Evolutionary conservation across 2,888 invertebrate species (phyloP).

Genomic region (Apodemia zela): DNA sequence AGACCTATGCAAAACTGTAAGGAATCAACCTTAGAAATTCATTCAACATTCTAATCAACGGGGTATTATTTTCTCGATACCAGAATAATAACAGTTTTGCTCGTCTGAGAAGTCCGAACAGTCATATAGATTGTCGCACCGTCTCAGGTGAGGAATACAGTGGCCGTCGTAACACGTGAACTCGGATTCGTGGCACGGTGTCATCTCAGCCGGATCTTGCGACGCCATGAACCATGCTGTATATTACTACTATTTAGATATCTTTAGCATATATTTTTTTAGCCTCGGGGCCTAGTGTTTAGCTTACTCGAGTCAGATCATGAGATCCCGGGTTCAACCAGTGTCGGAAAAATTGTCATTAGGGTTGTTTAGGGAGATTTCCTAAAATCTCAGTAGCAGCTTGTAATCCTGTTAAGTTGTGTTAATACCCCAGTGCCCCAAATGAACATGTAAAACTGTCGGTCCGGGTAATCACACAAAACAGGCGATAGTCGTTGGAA

Average conservation of each 20-base stretch:
- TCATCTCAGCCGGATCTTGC: slow-evolving; percentile 47
- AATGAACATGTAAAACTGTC: too few relatives aligned
- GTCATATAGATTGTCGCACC: slow-evolving; percentile 95
- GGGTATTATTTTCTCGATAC: slow-evolving; percentile 52
- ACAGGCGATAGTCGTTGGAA: too few relatives aligned
- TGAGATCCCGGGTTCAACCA: not conserved
- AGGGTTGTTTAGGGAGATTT: not conserved
- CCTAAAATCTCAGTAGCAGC: too few relatives aligned
- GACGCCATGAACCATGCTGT: slow-evolving; percentile 63
- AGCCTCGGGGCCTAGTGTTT: not conserved
- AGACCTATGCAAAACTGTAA: slow-evolving; percentile 22
- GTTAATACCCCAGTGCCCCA: too few relatives aligned
- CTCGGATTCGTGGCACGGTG: slow-evolving; percentile 81
- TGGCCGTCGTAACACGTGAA: slow-evolving; percentile 87
- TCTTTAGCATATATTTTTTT: slow-evolving; percentile 6
- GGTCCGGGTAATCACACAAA: too few relatives aligned
- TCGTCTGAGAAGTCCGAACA: slow-evolving; percentile 95
- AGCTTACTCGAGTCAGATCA: not conserved
- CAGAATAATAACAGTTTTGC: slow-evolving; percentile 87
- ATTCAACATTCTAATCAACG: slow-evolving; percentile 50
- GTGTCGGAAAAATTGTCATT: not conserved
- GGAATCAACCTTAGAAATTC: slow-evolving; percentile 36
- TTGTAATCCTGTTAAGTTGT: too few relatives aligned
- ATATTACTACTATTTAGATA: slow-evolving; percentile 41
- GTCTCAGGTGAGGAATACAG: slow-evolving; percentile 88